Evolutionary conservation across 2,888 invertebrate genomes (phyloP).

Genomic region (Drosophila mimetica): DNA sequence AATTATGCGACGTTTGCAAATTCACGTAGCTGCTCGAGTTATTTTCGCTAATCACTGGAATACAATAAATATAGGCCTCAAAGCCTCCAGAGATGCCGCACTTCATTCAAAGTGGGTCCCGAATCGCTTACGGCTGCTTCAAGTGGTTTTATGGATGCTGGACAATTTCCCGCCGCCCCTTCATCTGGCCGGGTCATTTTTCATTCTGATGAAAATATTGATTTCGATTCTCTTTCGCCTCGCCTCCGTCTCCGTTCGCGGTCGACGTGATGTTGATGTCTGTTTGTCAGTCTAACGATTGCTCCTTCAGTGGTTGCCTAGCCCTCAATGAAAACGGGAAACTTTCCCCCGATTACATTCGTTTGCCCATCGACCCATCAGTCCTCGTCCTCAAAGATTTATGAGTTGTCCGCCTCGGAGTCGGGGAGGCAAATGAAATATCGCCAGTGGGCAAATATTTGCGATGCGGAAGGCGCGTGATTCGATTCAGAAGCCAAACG

Average conservation of each 20-base stretch:
- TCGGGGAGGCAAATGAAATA: slow-evolving; percentile 71
- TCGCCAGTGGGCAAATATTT: slow-evolving; percentile 73
- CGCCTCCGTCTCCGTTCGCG: slow-evolving; percentile 21
- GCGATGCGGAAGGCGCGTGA: slow-evolving; percentile 57
- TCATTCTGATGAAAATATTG: slow-evolving; percentile 81
- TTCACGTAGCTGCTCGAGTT: slow-evolving; percentile 36
- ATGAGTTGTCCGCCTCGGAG: slow-evolving; percentile 65
- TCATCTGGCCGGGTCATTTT: slow-evolving; percentile 68
- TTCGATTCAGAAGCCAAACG: slow-evolving; percentile 53
- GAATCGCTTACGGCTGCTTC: slow-evolving; percentile 17
- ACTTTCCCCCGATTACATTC: slow-evolving; percentile 47
- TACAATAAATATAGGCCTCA: slow-evolving; percentile 41
- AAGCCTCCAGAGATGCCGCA: slow-evolving; percentile 23
- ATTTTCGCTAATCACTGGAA: slow-evolving; percentile 41
- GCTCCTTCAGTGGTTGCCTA: slow-evolving; percentile 51
- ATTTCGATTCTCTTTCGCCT: slow-evolving; percentile 51
- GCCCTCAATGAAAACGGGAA: slow-evolving; percentile 39
- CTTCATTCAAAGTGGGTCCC: slow-evolving; percentile 25
- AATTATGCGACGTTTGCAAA: slow-evolving; percentile 75
- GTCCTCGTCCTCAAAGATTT: slow-evolving; percentile 61
- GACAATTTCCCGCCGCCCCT: slow-evolving; percentile 22
- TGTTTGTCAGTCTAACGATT: slow-evolving; percentile 80
- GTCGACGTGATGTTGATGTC: slow-evolving; percentile 73
- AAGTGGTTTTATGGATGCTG: slow-evolving; percentile 33
- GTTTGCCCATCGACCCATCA: slow-evolving; percentile 44